phyloP scores from a whole-genome alignment of 1,140 invertebrate genomes.

The Branchinecta lindahli region DNA sequence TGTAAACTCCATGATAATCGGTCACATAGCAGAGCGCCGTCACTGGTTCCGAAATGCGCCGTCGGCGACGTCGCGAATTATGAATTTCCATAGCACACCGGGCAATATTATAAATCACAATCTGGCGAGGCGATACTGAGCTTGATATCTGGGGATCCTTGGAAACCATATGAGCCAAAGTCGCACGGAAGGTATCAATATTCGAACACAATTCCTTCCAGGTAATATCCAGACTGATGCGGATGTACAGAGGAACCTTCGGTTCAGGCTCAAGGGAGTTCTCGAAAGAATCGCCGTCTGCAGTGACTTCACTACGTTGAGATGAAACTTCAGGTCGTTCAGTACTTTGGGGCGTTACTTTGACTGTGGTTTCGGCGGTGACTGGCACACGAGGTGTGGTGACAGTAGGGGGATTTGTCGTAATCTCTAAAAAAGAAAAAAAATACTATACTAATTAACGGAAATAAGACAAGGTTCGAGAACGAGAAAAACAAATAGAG shows the following conservation, averaged over 20 bases:
- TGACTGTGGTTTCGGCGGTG: no score
- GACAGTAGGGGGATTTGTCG: no score
- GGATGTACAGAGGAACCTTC: not conserved
- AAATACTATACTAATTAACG: no score
- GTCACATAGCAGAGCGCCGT: not conserved
- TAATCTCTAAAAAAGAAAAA: no score
- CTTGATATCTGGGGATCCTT: not conserved
- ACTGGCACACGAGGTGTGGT: no score
- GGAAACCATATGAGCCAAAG: not conserved
- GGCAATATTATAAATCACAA: conserved; percentile 1
- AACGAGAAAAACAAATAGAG: no score
- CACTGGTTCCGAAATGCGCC: not conserved
- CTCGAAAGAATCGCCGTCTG: no score
- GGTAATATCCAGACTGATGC: not conserved
- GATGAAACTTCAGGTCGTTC: no score
- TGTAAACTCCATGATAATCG: conserved; percentile 6
- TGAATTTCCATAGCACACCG: not conserved
- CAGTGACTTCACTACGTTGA: no score
- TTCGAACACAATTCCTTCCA: not conserved
- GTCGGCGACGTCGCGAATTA: not conserved
- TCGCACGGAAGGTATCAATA: not conserved
- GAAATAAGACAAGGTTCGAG: no score
- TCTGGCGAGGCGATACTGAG: not conserved
- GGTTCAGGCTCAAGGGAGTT: not conserved
- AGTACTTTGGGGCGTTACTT: no score